Evolutionary conservation across 2,113 vertebrate genomes (phyloP), one percentile per base, ranked within the genome.

Genomic region (Recurvirostra avosetta): DNA sequence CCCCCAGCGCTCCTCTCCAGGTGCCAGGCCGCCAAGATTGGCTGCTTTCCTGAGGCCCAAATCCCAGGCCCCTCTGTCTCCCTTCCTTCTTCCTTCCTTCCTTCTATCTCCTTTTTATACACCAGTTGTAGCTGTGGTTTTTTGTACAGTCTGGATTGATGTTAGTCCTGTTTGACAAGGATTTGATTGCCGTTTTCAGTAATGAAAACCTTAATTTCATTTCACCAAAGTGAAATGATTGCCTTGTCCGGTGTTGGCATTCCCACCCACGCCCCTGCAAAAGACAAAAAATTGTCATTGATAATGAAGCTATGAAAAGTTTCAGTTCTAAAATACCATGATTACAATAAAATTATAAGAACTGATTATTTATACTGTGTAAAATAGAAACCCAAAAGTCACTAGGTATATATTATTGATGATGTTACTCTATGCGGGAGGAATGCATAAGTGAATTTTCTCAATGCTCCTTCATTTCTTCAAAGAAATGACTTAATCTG

Each of bases 1-100:
- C 21, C 22, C 8, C 5, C 7, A 18, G 13, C 12, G 10, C 23
- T 66, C 61, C 34, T 70, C 45, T 29, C 10, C 47, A 36, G 14
- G 30, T 40, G 5, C 47, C 56, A 66, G n/a, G 41, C 68, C 77
- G 32, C 15, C 23, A 53, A 68, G 34, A 29, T 20, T 0, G 0
- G 16, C 8, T 3, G 2, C 52, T 10, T 50, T 82, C 21, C 25
- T n/a, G n/a, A 40, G 36, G 6, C 32, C 1, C 0, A 22, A 6
- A 63, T n/a, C 25, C 14, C 18, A 58, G 32, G 5, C 2, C 7
- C 8, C 18, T 49, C 19, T 19, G 3, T 25, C n/a, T 72, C 19
- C 8, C 11, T 20, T 34, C 56, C 18, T 23, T n/a, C 47, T 36
- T 43, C 15, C 14, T 63, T 50, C 27, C 16, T 68, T 41, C 36